Evolutionary conservation across 2,113 vertebrate genomes (phyloP), one percentile per base, ranked within the genome.

Genomic region (Tapirus terrestris): DNA sequence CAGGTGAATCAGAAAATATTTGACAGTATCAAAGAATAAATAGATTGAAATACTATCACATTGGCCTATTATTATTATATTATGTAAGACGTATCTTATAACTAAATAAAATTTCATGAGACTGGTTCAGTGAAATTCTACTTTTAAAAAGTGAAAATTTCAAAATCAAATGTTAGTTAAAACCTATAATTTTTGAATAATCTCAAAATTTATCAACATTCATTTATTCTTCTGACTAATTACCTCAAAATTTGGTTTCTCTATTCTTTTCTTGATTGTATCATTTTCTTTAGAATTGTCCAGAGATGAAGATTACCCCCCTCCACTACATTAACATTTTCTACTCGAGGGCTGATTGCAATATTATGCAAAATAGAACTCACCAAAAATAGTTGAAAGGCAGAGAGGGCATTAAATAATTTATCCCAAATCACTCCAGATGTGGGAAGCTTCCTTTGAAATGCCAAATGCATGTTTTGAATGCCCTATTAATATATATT

Each of bases 401-500:
- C 73, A 93, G 94, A 94, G 60, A 95, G 87, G 83, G 20, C 93
- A 94, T 89, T 92, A 96, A 87, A 93, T 96, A 93, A 94, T 84
- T 53, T 85, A 63, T 86, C 75, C n/a, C 5, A 88, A 81, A 89
- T 97, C 75, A 97, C 48, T 73, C 91, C 91, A 97, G 97, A 96
- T 90, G 97, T 94, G 79, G 45, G 31, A 88, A 80, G 29, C 43
- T 82, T 91, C 51, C 61, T 96, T 97, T 93, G 91, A 97, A 96
- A 94, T 93, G 70, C 82, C 88, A 91, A 97, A 89, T 75, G 48
- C 61, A 65, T 97, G 65, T 91, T 98, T 95, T 95, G 63, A 97
- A 94, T 97, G 96, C 45, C 86, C 73, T 96, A 94, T 97, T 97
- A 98, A 97, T 97, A 95, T 96, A 96, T 84, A 97, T 96, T 91